Evolutionary conservation across 92 coral and sea anemone species (phyloP).

Genomic region (Zoanthus gigantus): DNA sequence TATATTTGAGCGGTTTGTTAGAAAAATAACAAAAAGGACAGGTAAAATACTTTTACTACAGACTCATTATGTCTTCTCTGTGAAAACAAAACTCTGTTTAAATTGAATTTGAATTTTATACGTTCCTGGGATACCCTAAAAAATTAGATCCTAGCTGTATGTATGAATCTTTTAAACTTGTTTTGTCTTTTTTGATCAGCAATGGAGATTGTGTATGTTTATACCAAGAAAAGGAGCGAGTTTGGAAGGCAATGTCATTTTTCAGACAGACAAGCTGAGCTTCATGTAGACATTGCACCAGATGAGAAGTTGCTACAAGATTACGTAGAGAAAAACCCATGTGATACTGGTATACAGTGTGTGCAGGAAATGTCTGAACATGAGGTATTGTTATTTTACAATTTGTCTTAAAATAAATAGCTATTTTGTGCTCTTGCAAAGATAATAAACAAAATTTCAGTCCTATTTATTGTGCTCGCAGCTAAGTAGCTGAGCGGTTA

Average conservation of each 20-base stretch:
- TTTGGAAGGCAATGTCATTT: constrained; percentile 99
- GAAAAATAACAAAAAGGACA: background rate
- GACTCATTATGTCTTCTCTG: background rate
- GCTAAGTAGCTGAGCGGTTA: too few species aligned
- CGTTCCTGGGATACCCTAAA: background rate
- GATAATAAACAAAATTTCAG: too few species aligned
- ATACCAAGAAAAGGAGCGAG: constrained; percentile 97
- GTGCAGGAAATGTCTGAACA: constrained; percentile 99
- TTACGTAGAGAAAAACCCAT: constrained; percentile 96
- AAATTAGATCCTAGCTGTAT: background rate
- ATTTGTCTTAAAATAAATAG: background rate
- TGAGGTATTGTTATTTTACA: constrained; percentile 68
- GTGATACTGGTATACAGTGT: constrained; percentile 99
- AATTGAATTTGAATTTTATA: background rate
- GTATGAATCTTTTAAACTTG: background rate
- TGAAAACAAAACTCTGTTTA: background rate
- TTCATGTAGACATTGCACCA: constrained; percentile 97
- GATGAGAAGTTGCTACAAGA: constrained; percentile 95
- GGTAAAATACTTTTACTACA: background rate
- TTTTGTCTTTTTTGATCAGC: background rate
- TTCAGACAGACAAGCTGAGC: constrained; percentile 99
- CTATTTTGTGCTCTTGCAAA: background rate
- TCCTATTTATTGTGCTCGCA: too few species aligned
- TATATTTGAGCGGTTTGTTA: background rate
- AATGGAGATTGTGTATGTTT: constrained; percentile 99